These are phyloP conservation scores for Zonitis immaculata DNA, from an alignment of 2,888 invertebrate genomes.

Conservation along the genomic window DNA sequence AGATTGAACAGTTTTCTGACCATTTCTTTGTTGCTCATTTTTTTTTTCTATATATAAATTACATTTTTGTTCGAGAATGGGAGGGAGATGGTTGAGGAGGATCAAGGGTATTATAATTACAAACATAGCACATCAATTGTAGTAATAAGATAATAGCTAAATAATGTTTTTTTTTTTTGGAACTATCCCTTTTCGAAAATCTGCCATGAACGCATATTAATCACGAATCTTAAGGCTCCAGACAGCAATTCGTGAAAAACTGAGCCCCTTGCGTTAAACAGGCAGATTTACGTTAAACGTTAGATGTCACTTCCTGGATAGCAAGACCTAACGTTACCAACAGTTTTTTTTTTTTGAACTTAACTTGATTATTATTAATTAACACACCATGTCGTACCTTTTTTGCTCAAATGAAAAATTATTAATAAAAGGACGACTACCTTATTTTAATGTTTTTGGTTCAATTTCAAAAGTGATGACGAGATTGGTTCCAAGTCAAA, in stretches of 20 bases:
- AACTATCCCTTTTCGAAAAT: conserved; percentile 30
- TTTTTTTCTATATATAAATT: conserved; percentile 15
- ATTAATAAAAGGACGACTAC: too few species aligned
- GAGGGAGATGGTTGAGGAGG: conserved; percentile 22
- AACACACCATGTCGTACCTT: conserved; percentile 23
- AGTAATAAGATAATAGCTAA: conserved; percentile 44
- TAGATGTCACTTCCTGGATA: conserved; percentile 43
- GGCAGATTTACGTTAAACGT: conserved; percentile 50
- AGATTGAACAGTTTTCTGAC: conserved; percentile 31
- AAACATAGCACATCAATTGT: conserved; percentile 47
- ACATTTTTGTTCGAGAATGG: conserved; percentile 34
- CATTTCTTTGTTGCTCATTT: conserved; percentile 19
- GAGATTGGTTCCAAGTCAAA: conserved; percentile 29
- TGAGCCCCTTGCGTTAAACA: conserved; percentile 53
- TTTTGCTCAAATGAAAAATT: too few species aligned
- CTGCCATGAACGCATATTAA: conserved; percentile 35
- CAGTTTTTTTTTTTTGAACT: too few species aligned
- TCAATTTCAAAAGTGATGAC: conserved; percentile 35
- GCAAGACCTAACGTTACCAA: conserved; percentile 37
- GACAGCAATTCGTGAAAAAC: conserved; percentile 51
- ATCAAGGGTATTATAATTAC: conserved; percentile 36
- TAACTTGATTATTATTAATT: too few species aligned
- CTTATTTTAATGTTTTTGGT: too few species aligned
- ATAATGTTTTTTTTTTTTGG: conserved; percentile 29
- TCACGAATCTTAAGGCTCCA: conserved; percentile 43